Evolutionary conservation across 2,797 vertebrate genomes (phyloP).

Genomic region (Mus caroli): DNA sequence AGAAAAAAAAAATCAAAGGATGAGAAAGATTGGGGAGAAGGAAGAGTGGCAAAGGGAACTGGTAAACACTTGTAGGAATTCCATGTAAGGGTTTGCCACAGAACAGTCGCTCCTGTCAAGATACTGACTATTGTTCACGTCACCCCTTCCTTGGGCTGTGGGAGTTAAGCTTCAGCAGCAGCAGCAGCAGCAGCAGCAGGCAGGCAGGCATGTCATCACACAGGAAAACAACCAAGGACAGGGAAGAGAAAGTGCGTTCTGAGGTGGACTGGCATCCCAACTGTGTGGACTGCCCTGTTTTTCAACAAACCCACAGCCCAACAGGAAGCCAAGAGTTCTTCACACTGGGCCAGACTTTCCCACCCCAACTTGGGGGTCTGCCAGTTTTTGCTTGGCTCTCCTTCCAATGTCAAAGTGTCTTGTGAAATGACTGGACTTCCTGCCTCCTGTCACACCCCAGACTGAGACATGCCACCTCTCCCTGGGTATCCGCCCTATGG

Average conservation of each 20-base stretch:
- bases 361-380: constrained; percentile 81
- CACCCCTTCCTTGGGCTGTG: not conserved
- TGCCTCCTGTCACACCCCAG: constrained; percentile 78
- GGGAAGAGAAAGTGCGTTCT: constrained; percentile 41
- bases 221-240: not conserved
- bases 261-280: constrained; percentile 53
- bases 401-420: constrained; percentile 73
- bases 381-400: constrained; percentile 79
- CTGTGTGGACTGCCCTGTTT: constrained; percentile 56
- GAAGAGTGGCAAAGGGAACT: not conserved
- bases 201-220: not conserved
- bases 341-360: constrained; percentile 76
- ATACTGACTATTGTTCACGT: not conserved
- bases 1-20: not conserved
- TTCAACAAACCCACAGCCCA: constrained; percentile 67
- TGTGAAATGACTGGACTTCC: constrained; percentile 84
- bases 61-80: not conserved
- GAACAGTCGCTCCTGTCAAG: not conserved
- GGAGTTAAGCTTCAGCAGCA: not conserved
- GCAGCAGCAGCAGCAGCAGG: not conserved
- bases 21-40: not conserved
- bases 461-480: constrained; percentile 72
- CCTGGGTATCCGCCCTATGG: constrained; percentile 57
- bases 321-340: constrained; percentile 65
- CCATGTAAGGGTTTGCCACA: not conserved